Base-by-base conservation (phyloP, 2,113 vertebrate species). In the Sylvietta virens region DNA sequence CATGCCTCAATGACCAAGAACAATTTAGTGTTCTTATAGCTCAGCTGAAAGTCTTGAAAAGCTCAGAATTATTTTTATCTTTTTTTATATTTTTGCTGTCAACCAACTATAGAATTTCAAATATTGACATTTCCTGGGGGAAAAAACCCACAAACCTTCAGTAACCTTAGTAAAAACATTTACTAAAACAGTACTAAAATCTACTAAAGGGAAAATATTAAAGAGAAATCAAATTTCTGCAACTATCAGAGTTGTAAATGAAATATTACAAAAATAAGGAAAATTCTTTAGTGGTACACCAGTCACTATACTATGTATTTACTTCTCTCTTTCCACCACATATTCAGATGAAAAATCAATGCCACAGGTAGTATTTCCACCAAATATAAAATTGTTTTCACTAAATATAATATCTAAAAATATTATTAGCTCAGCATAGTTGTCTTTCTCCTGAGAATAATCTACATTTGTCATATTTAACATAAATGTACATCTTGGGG, bases 81-180 rank as follows among this genome's bases (percentile, higher is more conserved):
- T 65, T 84, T 84, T 90, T 50, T 14, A 30, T 7, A 18, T 44
- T 78, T 84, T 81, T 81, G 5, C 8, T 90, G 21, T 33, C 33
- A 91, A 35, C 3, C 7, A 77, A 26, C 2, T 17, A 39, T 13
- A 69, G 7, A 81, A 56, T 51, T 86, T 31, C 45, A 88, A 53
- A 54, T 57, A 40, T 19, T 14, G 5, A 17, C 35, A 3, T 31
- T 65, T 65, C 83, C 26, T 76, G 30, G 57, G 15, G 15, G 15
- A 1, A 35, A 71, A 79, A 58, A 27, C 0, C 0, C 11, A 44
- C 2, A 37, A 50, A 26, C 1, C 1, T 74, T 58, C 35, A 40
- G 7, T 30, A 40, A 33, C 42, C 4, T 56, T 24, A 53, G 13
- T 7, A 66, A 81, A 83, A 84, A 48, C 1, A 31, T 13, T 56